Base-by-base conservation (phyloP, 2,888 invertebrate species). In the Diaphora mendica region DNA sequence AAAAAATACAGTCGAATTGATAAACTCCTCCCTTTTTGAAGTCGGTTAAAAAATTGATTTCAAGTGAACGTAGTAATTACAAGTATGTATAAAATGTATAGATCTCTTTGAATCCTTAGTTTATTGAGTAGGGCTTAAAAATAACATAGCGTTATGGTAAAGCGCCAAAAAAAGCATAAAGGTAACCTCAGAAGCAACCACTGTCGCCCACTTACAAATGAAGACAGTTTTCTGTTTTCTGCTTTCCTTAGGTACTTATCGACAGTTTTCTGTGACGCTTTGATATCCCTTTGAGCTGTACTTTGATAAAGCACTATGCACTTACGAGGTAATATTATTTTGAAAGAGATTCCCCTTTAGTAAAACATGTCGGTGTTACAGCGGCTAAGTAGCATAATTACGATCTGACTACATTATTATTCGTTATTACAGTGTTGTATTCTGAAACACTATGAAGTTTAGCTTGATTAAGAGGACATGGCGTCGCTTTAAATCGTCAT, bases 361-460 rank as follows among this genome's bases (percentile, higher is more conserved):
- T 70, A 70, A 70, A 70, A 39, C n/a, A 26, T 42, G 42, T 70
- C 70, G 42, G 26, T 55, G 62, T 70, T 82, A 79, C 73, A 70
- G 0, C 72, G 71, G 78, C 68, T 82, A 83, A 82, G 78, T 82
- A 83, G 82, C 76, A 73, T 78, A 76, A 77, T 83, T 76, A 79
- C 77, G 79, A 82, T 72, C 69, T 62, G 55, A 72, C 59, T 64
- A 64, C 72, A 82, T 82, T 80, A 83, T 82, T 83, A 83, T 72
- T 82, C 74, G 84, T 68, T 78, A 82, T 82, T 74, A 77, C 72
- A 65, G 48, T 77, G 80, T 82, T 79, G 26, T 80, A 79, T 81
- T 62, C 59, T 69, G 39, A 69, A 59, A 59, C 11, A 62, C 30
- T 62, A 77, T 81, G 72, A 80, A 69, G 68, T 78, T 79, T 75